Percentiles rank a stretch among this genome's conserved stretches.
These are phyloP conservation scores for Pteronura brasiliensis DNA, from an alignment of 2,113 vertebrate genomes.

Conservation along the genomic window DNA sequence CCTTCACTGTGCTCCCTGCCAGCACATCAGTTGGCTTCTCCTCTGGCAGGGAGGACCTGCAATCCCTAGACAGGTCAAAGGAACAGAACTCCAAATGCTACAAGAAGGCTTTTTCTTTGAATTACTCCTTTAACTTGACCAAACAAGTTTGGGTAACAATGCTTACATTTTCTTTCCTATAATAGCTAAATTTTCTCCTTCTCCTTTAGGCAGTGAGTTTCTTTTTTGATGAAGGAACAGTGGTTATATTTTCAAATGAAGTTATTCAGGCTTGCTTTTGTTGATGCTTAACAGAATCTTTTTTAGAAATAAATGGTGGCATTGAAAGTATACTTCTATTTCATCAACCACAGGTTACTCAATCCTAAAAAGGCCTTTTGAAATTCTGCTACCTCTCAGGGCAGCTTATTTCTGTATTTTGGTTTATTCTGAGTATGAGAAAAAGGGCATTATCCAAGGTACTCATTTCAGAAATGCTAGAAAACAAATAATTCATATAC, in stretches of 20 bases:
- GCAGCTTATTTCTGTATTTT: conserved; percentile 38
- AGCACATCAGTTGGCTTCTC: not conserved
- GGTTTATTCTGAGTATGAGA: conserved; percentile 29
- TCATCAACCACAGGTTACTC: not conserved
- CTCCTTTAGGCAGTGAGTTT: not conserved
- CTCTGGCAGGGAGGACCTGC: not conserved
- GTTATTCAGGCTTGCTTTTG: conserved; percentile 29
- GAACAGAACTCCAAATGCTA: not conserved
- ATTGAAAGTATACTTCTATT: conserved; percentile 28
- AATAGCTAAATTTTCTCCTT: conserved; percentile 1
- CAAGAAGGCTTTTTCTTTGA: conserved; percentile 23
- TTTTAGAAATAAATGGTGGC: conserved; percentile 30
- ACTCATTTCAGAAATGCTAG: conserved; percentile 47
- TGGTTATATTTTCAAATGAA: conserved; percentile 53
- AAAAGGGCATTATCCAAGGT: conserved; percentile 31
- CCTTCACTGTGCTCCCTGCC: no score
- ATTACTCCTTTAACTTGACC: conserved; percentile 18
- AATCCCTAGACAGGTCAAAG: not conserved
- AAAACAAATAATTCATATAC: conserved; percentile 15
- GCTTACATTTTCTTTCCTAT: not conserved
- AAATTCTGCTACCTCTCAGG: not conserved
- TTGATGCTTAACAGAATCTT: conserved; percentile 14
- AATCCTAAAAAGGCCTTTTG: not conserved
- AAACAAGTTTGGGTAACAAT: not conserved
- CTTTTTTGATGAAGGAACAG: not conserved